These are phyloP conservation scores for Drosophila repletoides DNA, from an alignment of 1,140 invertebrate species.

Conservation along the genomic window DNA sequence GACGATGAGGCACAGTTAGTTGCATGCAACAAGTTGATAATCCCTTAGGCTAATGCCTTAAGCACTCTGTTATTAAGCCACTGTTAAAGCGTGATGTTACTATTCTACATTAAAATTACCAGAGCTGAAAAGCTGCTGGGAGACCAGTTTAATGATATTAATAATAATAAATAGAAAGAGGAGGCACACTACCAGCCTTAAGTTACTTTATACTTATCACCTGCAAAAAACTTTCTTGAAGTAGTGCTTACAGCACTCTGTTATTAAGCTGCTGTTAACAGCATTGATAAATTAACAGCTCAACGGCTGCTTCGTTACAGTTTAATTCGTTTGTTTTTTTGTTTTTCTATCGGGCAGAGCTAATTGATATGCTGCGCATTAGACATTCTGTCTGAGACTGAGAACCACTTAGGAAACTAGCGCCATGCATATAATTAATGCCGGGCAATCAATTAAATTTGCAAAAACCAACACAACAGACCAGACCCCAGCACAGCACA, in stretches of 20 bases:
- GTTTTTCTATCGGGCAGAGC: conserved; percentile 24
- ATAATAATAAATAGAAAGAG: no score
- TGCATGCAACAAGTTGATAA: conserved; percentile 24
- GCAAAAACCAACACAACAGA: conserved; percentile 5
- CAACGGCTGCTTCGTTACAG: conserved; percentile 21
- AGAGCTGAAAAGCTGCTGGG: no score
- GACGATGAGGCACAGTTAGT: not conserved
- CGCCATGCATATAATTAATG: conserved; percentile 60
- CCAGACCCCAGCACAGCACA: conserved; percentile 1
- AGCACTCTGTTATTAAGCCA: not conserved
- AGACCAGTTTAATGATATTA: no score
- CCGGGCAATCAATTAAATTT: conserved; percentile 66
- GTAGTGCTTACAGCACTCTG: not conserved
- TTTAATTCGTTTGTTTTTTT: conserved; percentile 41
- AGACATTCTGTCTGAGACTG: conserved; percentile 35
- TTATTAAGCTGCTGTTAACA: not conserved
- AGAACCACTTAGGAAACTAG: conserved; percentile 42
- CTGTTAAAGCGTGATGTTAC: not conserved
- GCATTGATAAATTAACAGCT: not conserved
- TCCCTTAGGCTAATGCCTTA: not conserved
- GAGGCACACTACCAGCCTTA: no score
- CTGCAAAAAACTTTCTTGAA: no score
- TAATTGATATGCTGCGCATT: conserved; percentile 51
- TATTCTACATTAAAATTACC: no score
- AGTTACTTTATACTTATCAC: no score